Conservation (phyloP, 2,888 invertebrate species). For the Cordylochernes scorpioides region DNA sequence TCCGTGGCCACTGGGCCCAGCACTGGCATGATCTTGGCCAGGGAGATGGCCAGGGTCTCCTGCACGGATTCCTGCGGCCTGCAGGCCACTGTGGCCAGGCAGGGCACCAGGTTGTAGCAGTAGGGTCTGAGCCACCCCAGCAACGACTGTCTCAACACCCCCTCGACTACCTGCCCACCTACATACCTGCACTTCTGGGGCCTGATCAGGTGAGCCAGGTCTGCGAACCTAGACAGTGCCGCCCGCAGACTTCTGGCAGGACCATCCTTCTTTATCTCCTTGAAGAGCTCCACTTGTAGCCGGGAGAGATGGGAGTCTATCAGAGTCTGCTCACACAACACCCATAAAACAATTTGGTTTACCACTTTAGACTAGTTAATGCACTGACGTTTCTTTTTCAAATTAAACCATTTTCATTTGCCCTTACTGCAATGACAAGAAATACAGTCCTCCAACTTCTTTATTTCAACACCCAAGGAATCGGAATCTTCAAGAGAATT, state of each 20-base stretch:
- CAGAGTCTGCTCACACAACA: slow-evolving; percentile 26
- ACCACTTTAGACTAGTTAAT: too few species aligned
- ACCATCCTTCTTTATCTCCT: slow-evolving; percentile 53
- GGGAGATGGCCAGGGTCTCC: slow-evolving; percentile 35
- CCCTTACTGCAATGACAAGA: too few species aligned
- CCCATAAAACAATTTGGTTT: too few species aligned
- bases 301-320: slow-evolving; percentile 40
- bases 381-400: too few species aligned
- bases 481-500: too few species aligned
- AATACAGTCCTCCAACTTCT: too few species aligned
- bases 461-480: too few species aligned
- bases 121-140: slow-evolving; percentile 35
- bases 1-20: slow-evolving; percentile 41
- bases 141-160: background rate
- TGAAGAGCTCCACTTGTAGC: slow-evolving; percentile 49
- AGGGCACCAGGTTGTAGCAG: slow-evolving; percentile 42
- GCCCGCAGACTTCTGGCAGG: slow-evolving; percentile 39
- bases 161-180: background rate
- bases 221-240: slow-evolving; percentile 45
- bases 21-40: slow-evolving; percentile 36
- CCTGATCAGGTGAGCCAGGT: slow-evolving; percentile 40
- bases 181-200: slow-evolving; percentile 39
- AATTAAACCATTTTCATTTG: too few species aligned
- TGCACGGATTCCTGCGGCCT: slow-evolving; percentile 41
- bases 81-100: slow-evolving; percentile 38